Percentiles rank a stretch among this genome's conserved stretches.
phyloP scores from a whole-genome alignment of 2,888 invertebrate genomes.

The Caenorhabditis auriculariae region DNA sequence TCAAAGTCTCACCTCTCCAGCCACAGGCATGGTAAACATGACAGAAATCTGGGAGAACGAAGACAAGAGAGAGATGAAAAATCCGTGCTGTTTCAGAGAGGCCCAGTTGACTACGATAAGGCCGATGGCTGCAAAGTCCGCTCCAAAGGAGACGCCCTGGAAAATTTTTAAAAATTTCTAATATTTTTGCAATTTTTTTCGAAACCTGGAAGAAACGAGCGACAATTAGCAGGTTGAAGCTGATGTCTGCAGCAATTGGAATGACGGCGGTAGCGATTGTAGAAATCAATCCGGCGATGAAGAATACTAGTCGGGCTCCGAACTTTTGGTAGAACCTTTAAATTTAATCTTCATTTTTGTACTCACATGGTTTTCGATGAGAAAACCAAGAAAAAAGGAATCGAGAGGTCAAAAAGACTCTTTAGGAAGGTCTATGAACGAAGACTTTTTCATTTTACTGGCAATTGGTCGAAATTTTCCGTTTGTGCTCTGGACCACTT shows the following conservation, averaged over 20 bases:
- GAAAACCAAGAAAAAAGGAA: not conserved
- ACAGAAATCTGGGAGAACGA: conserved; percentile 58
- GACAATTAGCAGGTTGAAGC: conserved; percentile 35
- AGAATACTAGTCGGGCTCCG: conserved; percentile 52
- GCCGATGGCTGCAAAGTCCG: conserved; percentile 58
- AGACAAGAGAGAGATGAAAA: conserved; percentile 55
- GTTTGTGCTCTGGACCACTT: no score
- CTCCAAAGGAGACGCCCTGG: conserved; percentile 56
- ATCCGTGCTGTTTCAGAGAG: conserved; percentile 50
- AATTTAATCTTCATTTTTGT: not conserved
- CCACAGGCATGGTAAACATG: conserved; percentile 57
- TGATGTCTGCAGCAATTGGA: conserved; percentile 33
- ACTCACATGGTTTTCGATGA: not conserved
- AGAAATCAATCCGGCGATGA: conserved; percentile 48
- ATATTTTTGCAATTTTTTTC: not conserved
- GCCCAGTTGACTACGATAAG: conserved; percentile 58
- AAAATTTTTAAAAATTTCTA: conserved; percentile 2
- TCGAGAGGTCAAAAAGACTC: no score
- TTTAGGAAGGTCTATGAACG: not conserved
- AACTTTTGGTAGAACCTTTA: conserved; percentile 45
- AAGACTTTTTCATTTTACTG: not conserved
- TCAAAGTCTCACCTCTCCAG: conserved; percentile 46
- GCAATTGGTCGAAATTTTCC: no score
- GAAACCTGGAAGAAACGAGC: conserved; percentile 51
- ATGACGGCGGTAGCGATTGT: conserved; percentile 49